Conservation (phyloP, 2,113 vertebrate species). For the Meriones unguiculatus region DNA sequence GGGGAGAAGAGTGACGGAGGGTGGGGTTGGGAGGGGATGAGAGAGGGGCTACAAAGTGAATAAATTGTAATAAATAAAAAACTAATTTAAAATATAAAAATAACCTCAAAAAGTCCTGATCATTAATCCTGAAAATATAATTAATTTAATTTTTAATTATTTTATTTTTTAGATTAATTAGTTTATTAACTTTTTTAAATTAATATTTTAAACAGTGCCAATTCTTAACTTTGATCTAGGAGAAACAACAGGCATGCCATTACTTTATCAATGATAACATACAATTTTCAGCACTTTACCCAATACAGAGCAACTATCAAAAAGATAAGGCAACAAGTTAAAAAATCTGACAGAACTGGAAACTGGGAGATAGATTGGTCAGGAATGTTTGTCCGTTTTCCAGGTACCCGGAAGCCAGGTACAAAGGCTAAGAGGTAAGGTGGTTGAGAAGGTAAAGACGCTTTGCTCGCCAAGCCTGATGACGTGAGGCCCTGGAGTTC, state of each 20-base stretch:
- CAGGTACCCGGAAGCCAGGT: not conserved
- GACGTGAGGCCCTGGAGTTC: not conserved
- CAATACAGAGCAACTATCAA: not conserved
- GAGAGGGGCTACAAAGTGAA: too few species aligned
- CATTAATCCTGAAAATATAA: not conserved
- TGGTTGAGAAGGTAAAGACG: too few species aligned
- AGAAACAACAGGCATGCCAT: not conserved
- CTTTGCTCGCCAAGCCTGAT: too few species aligned
- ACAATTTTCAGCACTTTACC: not conserved
- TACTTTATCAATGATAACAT: not conserved
- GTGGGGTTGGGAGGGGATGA: too few species aligned
- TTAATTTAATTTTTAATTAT: conserved; percentile 2
- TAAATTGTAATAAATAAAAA: too few species aligned
- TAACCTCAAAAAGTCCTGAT: not conserved
- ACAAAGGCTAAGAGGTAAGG: not conserved
- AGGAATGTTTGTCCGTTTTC: not conserved
- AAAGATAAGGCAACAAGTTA: not conserved
- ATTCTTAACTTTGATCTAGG: conserved; percentile 42
- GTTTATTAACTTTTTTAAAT: not conserved
- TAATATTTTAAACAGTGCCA: conserved; percentile 17
- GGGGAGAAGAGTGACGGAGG: too few species aligned
- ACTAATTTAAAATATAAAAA: too few species aligned
- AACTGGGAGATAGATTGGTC: not conserved
- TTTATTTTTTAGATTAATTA: too few species aligned
- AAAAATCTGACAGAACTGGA: not conserved